A percentile compares a stretch with the other conserved stretches of the same genome.
These are phyloP conservation scores for Callaeas wilsoni DNA, from an alignment of 2,113 vertebrate genomes.

Conservation along the genomic window DNA sequence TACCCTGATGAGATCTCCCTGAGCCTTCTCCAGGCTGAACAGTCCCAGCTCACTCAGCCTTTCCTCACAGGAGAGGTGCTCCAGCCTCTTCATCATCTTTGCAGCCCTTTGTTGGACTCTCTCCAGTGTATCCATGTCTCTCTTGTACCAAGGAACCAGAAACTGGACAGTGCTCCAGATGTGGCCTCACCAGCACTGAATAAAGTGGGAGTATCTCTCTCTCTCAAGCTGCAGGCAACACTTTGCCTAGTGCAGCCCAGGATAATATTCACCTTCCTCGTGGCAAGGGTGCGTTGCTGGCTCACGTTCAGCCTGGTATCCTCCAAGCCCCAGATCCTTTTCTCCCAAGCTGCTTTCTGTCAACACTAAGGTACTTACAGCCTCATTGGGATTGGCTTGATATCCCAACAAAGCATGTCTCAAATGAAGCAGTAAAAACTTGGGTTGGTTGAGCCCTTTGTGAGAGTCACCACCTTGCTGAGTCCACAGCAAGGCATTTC, in stretches of 20 bases:
- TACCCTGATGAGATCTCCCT: not conserved
- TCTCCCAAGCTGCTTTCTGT: not conserved
- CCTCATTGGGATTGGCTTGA: not conserved
- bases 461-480: not conserved
- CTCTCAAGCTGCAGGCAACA: not conserved
- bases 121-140: not conserved
- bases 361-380: not conserved
- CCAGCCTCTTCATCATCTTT: not conserved
- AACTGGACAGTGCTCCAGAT: not conserved
- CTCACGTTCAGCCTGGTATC: not conserved
- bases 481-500: not conserved
- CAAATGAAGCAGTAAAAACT: not conserved
- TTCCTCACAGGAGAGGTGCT: not conserved
- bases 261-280: not conserved
- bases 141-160: fast-evolving
- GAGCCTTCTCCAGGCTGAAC: not conserved
- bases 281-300: not conserved
- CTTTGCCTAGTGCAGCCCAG: not conserved
- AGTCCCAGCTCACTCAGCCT: not conserved
- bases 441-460: not conserved
- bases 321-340: not conserved
- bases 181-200: not conserved
- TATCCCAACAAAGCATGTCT: not conserved
- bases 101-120: not conserved
- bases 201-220: not conserved